Conservation (phyloP, 2,797 vertebrate species). For the Microctenopoma steveboyesi region DNA sequence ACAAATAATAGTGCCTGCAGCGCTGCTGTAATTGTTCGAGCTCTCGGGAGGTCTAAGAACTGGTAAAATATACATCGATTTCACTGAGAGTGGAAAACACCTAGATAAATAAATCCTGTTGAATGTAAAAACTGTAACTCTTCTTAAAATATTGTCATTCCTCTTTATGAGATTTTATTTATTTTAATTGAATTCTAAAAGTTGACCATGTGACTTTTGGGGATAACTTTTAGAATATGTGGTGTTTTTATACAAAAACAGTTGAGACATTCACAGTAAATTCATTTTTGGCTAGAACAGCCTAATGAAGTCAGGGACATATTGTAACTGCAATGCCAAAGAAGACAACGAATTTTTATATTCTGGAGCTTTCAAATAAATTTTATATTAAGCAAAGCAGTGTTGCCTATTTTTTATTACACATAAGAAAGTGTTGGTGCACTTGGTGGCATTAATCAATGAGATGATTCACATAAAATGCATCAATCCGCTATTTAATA, state of each 20-base stretch:
- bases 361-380: background rate
- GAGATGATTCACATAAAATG: too few species aligned
- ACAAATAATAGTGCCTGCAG: conserved; percentile 38
- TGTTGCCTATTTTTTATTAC: background rate
- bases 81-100: conserved; percentile 30
- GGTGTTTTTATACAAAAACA: too few species aligned
- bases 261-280: background rate
- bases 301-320: background rate
- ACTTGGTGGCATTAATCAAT: background rate
- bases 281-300: background rate
- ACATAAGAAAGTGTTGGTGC: background rate
- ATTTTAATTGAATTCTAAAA: conserved; percentile 5
- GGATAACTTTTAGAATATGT: too few species aligned
- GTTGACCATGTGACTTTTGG: background rate
- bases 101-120: conserved; percentile 32
- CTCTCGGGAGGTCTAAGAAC: conserved; percentile 51
- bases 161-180: conserved; percentile 9
- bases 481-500: too few species aligned
- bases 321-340: background rate
- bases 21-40: conserved; percentile 54
- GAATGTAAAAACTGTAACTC: conserved; percentile 17
- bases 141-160: too few species aligned
- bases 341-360: background rate
- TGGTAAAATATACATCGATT: conserved; percentile 51
- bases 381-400: background rate